Base-by-base conservation (phyloP, 2,113 vertebrate species). In the Ciconia stormi region DNA sequence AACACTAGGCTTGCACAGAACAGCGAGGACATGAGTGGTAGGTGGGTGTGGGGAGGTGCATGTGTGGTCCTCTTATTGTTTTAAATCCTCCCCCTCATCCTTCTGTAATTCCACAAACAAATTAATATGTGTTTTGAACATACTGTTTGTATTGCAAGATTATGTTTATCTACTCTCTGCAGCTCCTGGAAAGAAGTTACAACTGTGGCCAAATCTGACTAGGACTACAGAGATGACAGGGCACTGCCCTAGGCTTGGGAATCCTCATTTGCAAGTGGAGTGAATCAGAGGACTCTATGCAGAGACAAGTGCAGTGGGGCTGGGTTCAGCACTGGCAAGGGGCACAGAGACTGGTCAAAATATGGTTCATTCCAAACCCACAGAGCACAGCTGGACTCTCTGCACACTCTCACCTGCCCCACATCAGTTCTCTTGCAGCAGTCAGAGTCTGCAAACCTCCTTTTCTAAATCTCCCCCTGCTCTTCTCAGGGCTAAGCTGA, bases 11-110 rank as follows among this genome's bases (percentile, higher is more conserved):
- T 76, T 82, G 34, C 56, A 62, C 8, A 47, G 42, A 71, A 70
- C 21, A 38, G 34, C 1, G 1, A 86, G 18, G 40, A 52, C 17
- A 7, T 2, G 4, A 63, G 25, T 5, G 30, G 50, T 36, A 32
- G 6, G 3, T 14, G 6, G 16, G 36, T 30, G 7, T 2, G 1
- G 53, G 13, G 16, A 40, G 32, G 34, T 3, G 2, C 26, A 13
- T 13, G 36, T 22, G 12, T 44, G 32, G 38, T 73, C 20, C 9
- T 77, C 36, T 25, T 36, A 58, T 3, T 8, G 7, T 56, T 92
- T 85, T 38, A 50, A 91, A 55, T 52, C 32, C 17, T 89, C 29
- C 83, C 30, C 30, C 44, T 85, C 58, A 42, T 16, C 46, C 52
- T 62, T 65, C 30, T 55, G 27, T 58, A 91, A 55, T 71, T 56